A percentile compares a stretch with the other conserved stretches of the same genome.
phyloP scores from a whole-genome alignment of 2,797 vertebrate species.

The Moxostoma hubbsi region DNA sequence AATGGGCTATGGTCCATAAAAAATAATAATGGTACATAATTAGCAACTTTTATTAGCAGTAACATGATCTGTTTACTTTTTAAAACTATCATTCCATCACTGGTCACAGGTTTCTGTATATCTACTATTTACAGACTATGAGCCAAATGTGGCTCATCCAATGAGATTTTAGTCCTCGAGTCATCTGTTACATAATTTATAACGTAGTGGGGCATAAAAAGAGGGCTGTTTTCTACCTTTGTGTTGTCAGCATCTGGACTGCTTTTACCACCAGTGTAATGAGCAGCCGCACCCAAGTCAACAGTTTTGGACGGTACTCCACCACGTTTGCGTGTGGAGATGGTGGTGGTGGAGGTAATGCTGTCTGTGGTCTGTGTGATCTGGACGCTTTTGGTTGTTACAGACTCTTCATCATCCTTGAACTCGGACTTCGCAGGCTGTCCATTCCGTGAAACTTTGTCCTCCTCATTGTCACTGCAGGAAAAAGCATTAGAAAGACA shows the following conservation, averaged over 20 bases:
- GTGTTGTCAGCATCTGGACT: constrained; percentile 78
- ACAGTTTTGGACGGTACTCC: constrained; percentile 91
- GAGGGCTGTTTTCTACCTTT: constrained; percentile 61
- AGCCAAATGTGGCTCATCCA: too few species aligned
- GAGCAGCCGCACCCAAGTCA: constrained; percentile 94
- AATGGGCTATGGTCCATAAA: too few species aligned
- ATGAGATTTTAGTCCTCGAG: too few species aligned
- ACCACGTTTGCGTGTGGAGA: constrained; percentile 85
- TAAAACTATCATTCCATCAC: too few species aligned
- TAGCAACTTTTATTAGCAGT: too few species aligned
- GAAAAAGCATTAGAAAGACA: not conserved
- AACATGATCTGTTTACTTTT: too few species aligned
- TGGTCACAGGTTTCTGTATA: too few species aligned
- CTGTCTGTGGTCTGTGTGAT: constrained; percentile 92
- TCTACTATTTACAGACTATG: too few species aligned
- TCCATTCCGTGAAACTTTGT: constrained; percentile 82
- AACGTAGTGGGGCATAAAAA: not conserved
- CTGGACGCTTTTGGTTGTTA: constrained; percentile 92
- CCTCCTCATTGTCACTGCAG: constrained; percentile 91
- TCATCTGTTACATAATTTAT: too few species aligned
- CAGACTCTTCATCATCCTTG: constrained; percentile 89
- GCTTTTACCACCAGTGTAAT: constrained; percentile 92
- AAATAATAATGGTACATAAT: too few species aligned
- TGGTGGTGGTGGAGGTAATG: constrained; percentile 77
- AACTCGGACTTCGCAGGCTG: constrained; percentile 87